Conservation (phyloP, 2,888 invertebrate species). For the Cyaniris semiargus region DNA sequence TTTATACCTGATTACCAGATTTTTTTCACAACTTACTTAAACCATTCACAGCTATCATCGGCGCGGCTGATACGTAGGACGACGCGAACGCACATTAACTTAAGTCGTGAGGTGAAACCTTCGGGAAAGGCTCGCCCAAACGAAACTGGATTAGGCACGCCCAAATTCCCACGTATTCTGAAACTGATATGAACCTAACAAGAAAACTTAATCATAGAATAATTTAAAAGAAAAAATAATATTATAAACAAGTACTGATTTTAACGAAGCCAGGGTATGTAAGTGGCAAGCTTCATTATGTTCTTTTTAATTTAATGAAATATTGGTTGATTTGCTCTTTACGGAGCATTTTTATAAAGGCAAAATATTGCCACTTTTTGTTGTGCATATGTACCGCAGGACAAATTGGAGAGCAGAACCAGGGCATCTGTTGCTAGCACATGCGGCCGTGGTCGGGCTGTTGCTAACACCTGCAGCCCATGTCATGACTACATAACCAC, state of each 20-base stretch:
- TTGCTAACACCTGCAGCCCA: background rate
- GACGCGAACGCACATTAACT: slow-evolving; percentile 10
- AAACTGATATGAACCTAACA: background rate
- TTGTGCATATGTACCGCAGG: slow-evolving; percentile 5
- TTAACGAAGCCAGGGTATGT: slow-evolving; percentile 21
- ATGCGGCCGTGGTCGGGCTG: background rate
- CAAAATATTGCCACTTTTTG: slow-evolving; percentile 21
- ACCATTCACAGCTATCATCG: slow-evolving; percentile 22
- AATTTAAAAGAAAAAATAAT: background rate
- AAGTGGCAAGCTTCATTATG: slow-evolving; percentile 13
- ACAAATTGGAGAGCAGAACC: background rate
- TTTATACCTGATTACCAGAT: background rate
- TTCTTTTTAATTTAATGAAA: background rate
- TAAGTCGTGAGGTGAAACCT: slow-evolving; percentile 22
- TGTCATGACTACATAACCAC: background rate
- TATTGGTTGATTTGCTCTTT: background rate
- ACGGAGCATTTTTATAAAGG: slow-evolving; percentile 1
- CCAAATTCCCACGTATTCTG: background rate
- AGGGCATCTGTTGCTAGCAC: background rate
- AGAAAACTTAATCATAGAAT: background rate
- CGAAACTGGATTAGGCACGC: background rate
- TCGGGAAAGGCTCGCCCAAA: slow-evolving; percentile 16
- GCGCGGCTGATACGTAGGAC: slow-evolving; percentile 22
- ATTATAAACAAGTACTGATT: background rate
- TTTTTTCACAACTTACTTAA: slow-evolving; percentile 14